Base-by-base conservation (phyloP, 1,140 invertebrate genomes). In the Atta texana region DNA sequence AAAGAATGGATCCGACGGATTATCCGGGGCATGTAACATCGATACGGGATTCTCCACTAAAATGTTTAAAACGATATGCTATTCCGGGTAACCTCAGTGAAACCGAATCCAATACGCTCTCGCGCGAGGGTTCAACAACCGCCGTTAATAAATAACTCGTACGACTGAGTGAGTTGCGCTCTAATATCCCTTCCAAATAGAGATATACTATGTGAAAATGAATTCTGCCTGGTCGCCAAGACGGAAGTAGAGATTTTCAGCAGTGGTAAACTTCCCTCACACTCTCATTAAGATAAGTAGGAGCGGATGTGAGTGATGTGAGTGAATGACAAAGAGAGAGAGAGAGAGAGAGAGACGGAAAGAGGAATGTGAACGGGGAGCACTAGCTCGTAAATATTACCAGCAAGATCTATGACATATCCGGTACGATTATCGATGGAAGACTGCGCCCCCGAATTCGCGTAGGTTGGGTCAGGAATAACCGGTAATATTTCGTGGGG, bases 401-500 rank as follows among this genome's bases (percentile, higher is more conserved):
- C 55, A 39, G 82, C 44, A 78, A 88, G 89, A 91, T 91, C 89
- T 88, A 91, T 87, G 89, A 91, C 89, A 78, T 82, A 91, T 91
- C 89, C 89, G 82, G 89, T 72, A 82, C 89, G 89, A 91, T 91
- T 91, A 90, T 90, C 87, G 55, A 77, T 63, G 89, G 89, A 86
- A 81, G 89, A 80, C 82, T 88, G 89, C 82, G 86, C 72, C 87
- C 86, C 76, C 57, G 57, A 63, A 88, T 87, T 31, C 80, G 49
- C 86, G 57, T 39, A 44, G 86, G 89, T 72, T 85, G 80, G 80
- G 75, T 57, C 74, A 72, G 80, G 89, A 90, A 90, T 90, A 90
- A 90, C 89, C 86, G 87, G 89, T 90, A 86, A 91, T 91, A 91
- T 91, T 91, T 91, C 89, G 89, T 91, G 66, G 71, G 80, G 69